Conservation (phyloP, 2,113 vertebrate genomes). For the Mohoua ochrocephala region DNA sequence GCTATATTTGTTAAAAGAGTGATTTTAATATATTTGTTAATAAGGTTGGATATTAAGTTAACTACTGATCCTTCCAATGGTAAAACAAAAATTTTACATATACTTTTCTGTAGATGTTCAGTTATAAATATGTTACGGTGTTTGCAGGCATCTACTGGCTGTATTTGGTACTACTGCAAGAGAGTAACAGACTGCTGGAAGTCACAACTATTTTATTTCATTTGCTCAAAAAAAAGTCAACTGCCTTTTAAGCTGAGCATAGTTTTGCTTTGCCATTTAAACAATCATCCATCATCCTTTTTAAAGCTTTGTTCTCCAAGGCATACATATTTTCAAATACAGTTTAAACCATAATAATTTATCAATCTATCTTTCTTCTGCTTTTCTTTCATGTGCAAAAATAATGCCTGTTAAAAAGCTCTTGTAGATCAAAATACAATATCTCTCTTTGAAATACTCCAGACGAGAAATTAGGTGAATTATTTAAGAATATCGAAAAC, state of each 20-base stretch:
- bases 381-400: neutral
- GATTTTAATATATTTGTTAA: neutral
- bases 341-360: neutral
- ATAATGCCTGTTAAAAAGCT: neutral
- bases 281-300: neutral
- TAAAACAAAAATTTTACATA: neutral
- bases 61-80: neutral
- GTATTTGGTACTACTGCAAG: slow-evolving; percentile 62
- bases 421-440: neutral
- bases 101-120: neutral
- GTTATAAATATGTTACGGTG: slow-evolving; percentile 51
- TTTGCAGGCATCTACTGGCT: slow-evolving; percentile 87
- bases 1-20: neutral
- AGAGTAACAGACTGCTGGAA: neutral
- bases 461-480: neutral
- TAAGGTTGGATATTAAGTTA: neutral
- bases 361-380: neutral
- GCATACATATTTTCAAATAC: neutral
- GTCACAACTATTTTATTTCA: neutral
- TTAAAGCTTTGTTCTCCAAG: neutral
- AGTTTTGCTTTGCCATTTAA: neutral
- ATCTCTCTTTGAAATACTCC: neutral
- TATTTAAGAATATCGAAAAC: neutral
- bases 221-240: neutral
- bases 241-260: neutral